Conservation (phyloP, 2,888 invertebrate species). For the Macaria notata region DNA sequence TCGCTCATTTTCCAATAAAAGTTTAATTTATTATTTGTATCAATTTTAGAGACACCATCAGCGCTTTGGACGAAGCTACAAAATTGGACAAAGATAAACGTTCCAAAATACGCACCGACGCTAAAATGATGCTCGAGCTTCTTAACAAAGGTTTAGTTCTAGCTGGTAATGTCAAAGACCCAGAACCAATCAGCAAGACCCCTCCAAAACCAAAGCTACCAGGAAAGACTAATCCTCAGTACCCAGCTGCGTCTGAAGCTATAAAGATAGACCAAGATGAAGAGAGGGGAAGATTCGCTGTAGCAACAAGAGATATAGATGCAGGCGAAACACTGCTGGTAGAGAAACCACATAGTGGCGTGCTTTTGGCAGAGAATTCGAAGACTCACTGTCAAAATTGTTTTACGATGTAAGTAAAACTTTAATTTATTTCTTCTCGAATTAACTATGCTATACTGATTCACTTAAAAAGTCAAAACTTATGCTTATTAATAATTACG, state of each 20-base stretch:
- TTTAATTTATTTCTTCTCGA: neutral
- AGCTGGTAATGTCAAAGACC: slow-evolving; percentile 65
- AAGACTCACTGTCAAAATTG: slow-evolving; percentile 88
- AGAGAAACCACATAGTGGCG: slow-evolving; percentile 88
- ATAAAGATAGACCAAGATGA: slow-evolving; percentile 84
- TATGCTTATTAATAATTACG: too few species aligned
- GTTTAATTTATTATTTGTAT: too few species aligned
- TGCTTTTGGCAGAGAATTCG: slow-evolving; percentile 85
- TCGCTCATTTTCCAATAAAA: too few species aligned
- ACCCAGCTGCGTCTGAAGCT: slow-evolving; percentile 83
- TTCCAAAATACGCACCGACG: slow-evolving; percentile 84
- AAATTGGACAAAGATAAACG: slow-evolving; percentile 82
- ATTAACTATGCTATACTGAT: too few species aligned
- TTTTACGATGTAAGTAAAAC: slow-evolving; percentile 80
- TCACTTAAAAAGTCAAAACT: too few species aligned
- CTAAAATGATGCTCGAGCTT: slow-evolving; percentile 87
- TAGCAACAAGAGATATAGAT: slow-evolving; percentile 85
- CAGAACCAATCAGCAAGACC: slow-evolving; percentile 58
- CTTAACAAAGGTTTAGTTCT: slow-evolving; percentile 83
- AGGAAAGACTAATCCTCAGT: slow-evolving; percentile 68
- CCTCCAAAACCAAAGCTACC: slow-evolving; percentile 67
- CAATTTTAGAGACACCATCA: slow-evolving; percentile 82
- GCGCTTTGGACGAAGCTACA: slow-evolving; percentile 85
- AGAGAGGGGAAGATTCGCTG: slow-evolving; percentile 87
- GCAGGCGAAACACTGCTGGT: slow-evolving; percentile 88